These are phyloP conservation scores for Molanna angustata DNA, from an alignment of 2,888 invertebrate species.

Conservation along the genomic window DNA sequence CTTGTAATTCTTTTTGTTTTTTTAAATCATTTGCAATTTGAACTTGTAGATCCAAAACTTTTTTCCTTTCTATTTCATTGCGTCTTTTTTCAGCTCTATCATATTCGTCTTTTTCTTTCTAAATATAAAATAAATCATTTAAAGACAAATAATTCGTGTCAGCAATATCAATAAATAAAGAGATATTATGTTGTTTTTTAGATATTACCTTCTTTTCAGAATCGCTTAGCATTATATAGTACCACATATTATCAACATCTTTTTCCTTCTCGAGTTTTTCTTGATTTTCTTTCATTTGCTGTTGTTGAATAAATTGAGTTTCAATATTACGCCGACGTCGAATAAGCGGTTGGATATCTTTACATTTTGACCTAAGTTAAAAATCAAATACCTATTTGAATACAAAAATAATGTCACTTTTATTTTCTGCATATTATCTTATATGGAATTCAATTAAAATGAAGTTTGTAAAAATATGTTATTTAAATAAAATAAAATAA, in stretches of 20 bases:
- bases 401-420: no score
- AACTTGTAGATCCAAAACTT: constrained; percentile 24
- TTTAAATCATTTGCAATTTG: constrained; percentile 15
- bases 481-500: no score
- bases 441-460: no score
- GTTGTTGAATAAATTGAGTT: constrained; percentile 53
- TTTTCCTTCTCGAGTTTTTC: constrained; percentile 51
- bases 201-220: constrained; percentile 42
- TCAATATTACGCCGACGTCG: constrained; percentile 50
- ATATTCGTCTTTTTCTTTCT: constrained; percentile 19
- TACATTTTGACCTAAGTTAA: constrained; percentile 24
- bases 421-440: no score
- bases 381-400: no score
- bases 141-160: background rate
- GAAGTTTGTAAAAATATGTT: no score
- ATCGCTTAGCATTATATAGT: constrained; percentile 57
- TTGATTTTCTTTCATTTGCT: constrained; percentile 61
- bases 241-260: constrained; percentile 61
- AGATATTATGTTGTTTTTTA: background rate
- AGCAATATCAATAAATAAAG: background rate
- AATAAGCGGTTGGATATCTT: constrained; percentile 23
- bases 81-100: constrained; percentile 9
- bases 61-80: constrained; percentile 14
- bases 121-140: background rate
- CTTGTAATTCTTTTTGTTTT: constrained; percentile 7